Percentiles rank a stretch among this genome's conserved stretches.
phyloP scores from a whole-genome alignment of 2,113 vertebrate species.

The Amphilophus citrinellus region DNA sequence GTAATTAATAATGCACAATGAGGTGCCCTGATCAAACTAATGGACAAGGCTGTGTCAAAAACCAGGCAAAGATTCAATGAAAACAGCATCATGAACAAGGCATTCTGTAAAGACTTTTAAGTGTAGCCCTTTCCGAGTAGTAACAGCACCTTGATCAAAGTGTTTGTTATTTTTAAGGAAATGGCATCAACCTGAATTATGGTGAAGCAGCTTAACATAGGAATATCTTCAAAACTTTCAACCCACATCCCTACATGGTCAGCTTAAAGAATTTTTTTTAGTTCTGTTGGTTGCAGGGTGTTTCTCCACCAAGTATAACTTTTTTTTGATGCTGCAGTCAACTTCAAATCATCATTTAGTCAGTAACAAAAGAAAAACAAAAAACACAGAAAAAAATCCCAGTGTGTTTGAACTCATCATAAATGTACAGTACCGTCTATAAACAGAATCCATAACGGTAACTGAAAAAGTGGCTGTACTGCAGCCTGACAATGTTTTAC shows the following conservation, averaged over 20 bases:
- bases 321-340: not conserved
- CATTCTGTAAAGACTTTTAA: not conserved
- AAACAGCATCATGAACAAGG: not conserved
- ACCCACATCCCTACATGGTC: not conserved
- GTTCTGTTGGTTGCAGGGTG: too few species aligned
- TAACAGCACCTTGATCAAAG: not conserved
- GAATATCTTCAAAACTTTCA: not conserved
- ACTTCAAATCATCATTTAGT: not conserved
- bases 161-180: not conserved
- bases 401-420: not conserved
- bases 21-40: slow-evolving; percentile 36
- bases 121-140: not conserved
- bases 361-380: fast-evolving
- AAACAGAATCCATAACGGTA: not conserved
- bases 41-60: not conserved
- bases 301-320: too few species aligned
- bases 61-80: slow-evolving; percentile 37
- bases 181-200: not conserved
- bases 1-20: slow-evolving; percentile 61
- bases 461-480: not conserved
- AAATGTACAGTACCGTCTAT: not conserved
- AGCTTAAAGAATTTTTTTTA: not conserved
- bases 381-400: not conserved
- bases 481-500: not conserved
- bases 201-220: not conserved